A percentile compares a stretch with the other conserved stretches of the same genome.
phyloP scores from a whole-genome alignment of 1,140 invertebrate genomes.

The Mesaphorura yosii region DNA sequence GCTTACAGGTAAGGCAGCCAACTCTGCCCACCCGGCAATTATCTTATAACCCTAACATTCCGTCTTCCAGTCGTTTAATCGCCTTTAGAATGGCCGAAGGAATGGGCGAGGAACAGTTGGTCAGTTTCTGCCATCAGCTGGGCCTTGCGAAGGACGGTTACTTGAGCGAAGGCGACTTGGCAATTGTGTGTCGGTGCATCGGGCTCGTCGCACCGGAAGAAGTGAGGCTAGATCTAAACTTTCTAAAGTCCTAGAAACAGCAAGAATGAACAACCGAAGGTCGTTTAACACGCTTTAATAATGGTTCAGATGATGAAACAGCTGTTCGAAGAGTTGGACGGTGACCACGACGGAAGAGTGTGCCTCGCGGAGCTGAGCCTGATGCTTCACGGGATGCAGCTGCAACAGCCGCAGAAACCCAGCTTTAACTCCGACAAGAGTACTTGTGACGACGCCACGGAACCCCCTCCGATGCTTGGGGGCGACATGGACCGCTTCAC shows the following conservation, averaged over 20 bases:
- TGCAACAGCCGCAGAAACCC: not conserved
- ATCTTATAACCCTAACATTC: too few species aligned
- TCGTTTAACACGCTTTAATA: not conserved
- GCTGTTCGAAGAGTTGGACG: constrained; percentile 53
- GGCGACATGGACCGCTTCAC: too few species aligned
- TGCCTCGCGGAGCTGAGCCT: constrained; percentile 51
- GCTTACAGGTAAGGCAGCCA: too few species aligned
- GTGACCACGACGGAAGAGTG: constrained; percentile 51
- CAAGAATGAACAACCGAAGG: not conserved
- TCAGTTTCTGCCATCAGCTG: constrained; percentile 47
- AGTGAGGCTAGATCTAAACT: constrained; percentile 34
- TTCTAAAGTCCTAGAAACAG: not conserved
- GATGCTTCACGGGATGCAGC: constrained; percentile 18
- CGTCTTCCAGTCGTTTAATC: too few species aligned
- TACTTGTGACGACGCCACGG: too few species aligned
- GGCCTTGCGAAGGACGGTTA: constrained; percentile 49
- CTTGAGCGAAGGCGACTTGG: constrained; percentile 46
- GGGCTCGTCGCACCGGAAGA: constrained; percentile 49
- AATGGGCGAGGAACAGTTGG: constrained; percentile 39
- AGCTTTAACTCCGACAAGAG: not conserved
- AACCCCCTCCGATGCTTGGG: too few species aligned
- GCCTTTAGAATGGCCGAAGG: constrained; percentile 19
- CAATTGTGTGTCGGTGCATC: constrained; percentile 49
- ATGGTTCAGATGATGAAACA: constrained; percentile 44
- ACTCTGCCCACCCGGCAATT: too few species aligned